Conservation (phyloP, 2,888 invertebrate genomes). For the Nyleta sp. region DNA sequence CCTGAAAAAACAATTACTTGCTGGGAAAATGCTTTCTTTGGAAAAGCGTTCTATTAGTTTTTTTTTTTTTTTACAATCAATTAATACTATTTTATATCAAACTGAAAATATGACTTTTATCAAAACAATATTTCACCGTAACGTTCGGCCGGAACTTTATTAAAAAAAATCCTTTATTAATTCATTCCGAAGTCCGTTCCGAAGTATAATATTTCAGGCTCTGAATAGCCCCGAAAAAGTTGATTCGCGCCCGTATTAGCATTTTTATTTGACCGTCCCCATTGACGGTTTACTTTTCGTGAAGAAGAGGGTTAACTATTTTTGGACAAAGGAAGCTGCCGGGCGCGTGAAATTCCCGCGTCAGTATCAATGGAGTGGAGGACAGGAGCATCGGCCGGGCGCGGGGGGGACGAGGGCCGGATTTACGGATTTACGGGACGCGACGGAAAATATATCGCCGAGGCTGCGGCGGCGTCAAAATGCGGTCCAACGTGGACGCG, state of each 20-base stretch:
- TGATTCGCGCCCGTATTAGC: slow-evolving; percentile 36
- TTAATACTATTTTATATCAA: no score
- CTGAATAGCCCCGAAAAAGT: slow-evolving; percentile 24
- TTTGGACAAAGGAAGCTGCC: slow-evolving; percentile 51
- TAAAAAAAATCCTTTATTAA: slow-evolving; percentile 11
- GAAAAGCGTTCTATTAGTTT: no score
- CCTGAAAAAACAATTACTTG: no score
- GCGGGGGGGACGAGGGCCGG: slow-evolving; percentile 20
- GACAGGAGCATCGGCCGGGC: slow-evolving; percentile 26
- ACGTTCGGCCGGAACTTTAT: background rate
- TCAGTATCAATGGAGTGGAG: slow-evolving; percentile 59
- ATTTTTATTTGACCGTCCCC: slow-evolving; percentile 30
- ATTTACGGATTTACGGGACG: slow-evolving; percentile 63
- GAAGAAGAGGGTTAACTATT: slow-evolving; percentile 59
- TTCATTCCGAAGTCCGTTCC: background rate
- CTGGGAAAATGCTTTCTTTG: no score
- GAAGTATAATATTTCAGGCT: slow-evolving; percentile 11
- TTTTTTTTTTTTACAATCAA: no score
- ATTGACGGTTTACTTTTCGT: slow-evolving; percentile 43
- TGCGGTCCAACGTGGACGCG: slow-evolving; percentile 44
- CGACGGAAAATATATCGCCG: slow-evolving; percentile 58
- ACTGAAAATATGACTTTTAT: no score
- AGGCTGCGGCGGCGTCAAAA: slow-evolving; percentile 52
- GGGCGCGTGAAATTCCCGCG: slow-evolving; percentile 47
- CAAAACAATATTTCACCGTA: background rate